Evolutionary conservation across 1,140 invertebrate species (phyloP), one percentile per base, ranked within the genome.

Genomic region (Mactra quadrangularis): DNA sequence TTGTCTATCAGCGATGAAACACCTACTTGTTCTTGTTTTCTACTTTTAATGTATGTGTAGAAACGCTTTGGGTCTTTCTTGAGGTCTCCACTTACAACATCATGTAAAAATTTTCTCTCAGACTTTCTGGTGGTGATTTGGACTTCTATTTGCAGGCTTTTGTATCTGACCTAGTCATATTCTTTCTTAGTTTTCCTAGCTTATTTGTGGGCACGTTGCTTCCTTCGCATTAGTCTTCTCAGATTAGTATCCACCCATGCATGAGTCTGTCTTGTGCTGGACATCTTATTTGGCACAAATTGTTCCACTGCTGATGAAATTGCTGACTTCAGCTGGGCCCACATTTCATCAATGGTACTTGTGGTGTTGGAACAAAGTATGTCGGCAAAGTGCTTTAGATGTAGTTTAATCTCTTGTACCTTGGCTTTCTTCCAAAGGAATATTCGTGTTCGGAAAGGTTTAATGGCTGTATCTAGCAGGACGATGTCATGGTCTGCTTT

Each of bases 361-460:
- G 22, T 11, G 27, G 25, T 9, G 17, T 3, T 3, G 6, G 27
- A 35, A 29, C 22, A n/a, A 45, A 71, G 52, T 3, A 6, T 29
- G 4, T 71, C 47, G 29, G 11, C 25, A 27, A 66, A 66, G 11
- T 66, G 9, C 22, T 66, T 4, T 6, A 66, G 35, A 27, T 66
- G 31, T n/a, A 38, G 17, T 66, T 66, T 66, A 35, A 66, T 66
- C 6, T 22, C 41, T 9, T 66, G 31, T 41, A 3, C 62, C 22
- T 66, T 25, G 7, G 62, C 62, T 41, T 27, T 66, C 35, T 66
- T 66, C 62, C 62, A 66, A 41, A 66, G 31, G 33, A 17, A 66
- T 6, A 66, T 66, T 31, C 22, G 17, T 11, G 4, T 41, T 22
- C 22, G 31, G 3, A 13, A 2, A 3, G 15, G 31, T 4, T 41